Evolutionary conservation across 2,797 vertebrate species (phyloP).

Genomic region (Sus cebifrons): DNA sequence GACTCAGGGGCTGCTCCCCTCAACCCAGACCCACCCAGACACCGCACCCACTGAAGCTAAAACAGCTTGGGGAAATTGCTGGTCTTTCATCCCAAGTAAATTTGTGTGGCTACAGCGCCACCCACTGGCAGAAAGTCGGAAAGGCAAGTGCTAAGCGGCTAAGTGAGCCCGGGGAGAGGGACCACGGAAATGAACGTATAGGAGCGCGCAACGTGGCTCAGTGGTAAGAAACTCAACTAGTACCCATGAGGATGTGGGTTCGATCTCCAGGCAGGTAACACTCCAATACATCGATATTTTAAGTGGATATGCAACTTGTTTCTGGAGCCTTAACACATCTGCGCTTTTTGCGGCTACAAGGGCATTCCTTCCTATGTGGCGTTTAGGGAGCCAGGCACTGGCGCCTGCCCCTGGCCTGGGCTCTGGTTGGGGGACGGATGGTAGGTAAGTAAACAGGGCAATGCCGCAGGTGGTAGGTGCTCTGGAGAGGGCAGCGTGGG

Average conservation of each 20-base stretch:
- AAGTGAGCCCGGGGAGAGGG: no score
- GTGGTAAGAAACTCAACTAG: no score
- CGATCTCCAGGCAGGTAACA: not conserved
- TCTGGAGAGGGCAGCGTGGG: fast-evolving
- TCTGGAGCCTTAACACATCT: not conserved
- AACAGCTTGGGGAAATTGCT: fast-evolving
- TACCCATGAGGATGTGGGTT: no score
- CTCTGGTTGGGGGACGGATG: no score
- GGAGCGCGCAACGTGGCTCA: no score
- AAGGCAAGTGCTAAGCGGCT: not conserved
- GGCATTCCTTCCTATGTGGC: no score
- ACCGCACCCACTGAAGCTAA: not conserved
- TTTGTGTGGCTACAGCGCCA: constrained; percentile 19
- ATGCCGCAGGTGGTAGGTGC: fast-evolving
- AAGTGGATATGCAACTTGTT: not conserved
- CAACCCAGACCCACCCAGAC: no score
- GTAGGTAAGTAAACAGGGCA: not conserved
- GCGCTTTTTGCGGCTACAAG: not conserved
- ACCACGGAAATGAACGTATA: no score
- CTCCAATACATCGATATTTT: no score
- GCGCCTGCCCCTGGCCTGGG: not conserved
- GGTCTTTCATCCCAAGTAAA: fast-evolving
- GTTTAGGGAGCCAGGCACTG: fast-evolving
- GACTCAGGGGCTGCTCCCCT: no score
- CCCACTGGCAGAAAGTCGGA: constrained; percentile 67